Conservation (phyloP, 2,113 vertebrate species). For the Onychorhynchus coronatus region DNA sequence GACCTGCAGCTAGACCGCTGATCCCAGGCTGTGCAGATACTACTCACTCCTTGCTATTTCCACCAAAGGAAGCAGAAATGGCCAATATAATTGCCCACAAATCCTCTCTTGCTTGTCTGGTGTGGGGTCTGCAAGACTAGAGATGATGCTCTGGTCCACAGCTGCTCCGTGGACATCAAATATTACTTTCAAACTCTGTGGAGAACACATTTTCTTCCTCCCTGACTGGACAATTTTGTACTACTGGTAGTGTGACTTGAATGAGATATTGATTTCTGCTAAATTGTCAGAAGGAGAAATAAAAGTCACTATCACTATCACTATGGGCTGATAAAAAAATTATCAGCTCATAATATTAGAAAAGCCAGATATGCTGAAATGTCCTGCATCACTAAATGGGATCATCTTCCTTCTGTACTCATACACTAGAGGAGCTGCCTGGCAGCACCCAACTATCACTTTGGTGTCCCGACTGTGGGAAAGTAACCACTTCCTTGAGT, state of each 20-base stretch:
- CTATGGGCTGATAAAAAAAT: neutral
- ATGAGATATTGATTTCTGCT: neutral
- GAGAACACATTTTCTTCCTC: neutral
- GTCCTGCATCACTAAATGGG: neutral
- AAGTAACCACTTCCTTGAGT: neutral
- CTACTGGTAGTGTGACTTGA: neutral
- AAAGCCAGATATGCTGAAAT: neutral
- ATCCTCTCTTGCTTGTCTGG: neutral
- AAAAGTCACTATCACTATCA: neutral
- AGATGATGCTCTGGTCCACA: neutral
- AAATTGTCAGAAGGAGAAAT: neutral
- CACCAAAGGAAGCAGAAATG: neutral
- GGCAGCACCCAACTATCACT: neutral
- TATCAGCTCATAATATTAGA: neutral
- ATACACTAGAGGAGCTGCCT: neutral
- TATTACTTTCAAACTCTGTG: neutral
- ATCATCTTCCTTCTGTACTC: neutral
- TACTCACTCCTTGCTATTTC: neutral
- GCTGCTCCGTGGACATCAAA: neutral
- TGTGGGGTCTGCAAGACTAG: accelerated
- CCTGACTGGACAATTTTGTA: neutral
- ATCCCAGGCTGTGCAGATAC: neutral
- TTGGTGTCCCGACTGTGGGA: neutral
- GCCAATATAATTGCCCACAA: neutral
- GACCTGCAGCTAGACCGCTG: neutral